A percentile compares a stretch with the other conserved stretches of the same genome.
phyloP scores from a whole-genome alignment of 2,797 vertebrate genomes.

The Sitta carolinensis region DNA sequence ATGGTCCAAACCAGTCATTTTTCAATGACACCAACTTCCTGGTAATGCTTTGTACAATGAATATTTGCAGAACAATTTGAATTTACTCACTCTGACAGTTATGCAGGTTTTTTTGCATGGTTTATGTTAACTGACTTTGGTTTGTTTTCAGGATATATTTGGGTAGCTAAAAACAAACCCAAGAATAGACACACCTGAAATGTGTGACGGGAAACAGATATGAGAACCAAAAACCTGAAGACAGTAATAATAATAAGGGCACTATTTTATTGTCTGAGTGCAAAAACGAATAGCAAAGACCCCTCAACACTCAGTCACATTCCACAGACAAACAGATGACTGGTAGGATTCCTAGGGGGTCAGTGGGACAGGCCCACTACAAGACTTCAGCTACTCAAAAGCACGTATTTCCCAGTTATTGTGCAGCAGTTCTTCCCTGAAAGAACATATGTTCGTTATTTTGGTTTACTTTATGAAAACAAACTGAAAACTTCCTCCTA shows the following conservation, averaged over 20 bases:
- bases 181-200: not conserved
- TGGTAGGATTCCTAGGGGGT: not conserved
- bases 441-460: not conserved
- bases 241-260: not conserved
- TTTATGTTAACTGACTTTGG: not conserved
- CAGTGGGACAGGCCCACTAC: not conserved
- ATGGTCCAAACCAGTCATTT: not conserved
- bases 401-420: rapidly evolving
- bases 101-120: not conserved
- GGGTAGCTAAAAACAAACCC: not conserved
- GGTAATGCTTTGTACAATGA: not conserved
- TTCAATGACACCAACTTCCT: not conserved
- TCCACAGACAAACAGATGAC: not conserved
- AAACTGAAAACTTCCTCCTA: not conserved
- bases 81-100: not conserved
- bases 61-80: not conserved
- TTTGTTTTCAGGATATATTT: not conserved
- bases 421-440: not conserved
- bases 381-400: not conserved
- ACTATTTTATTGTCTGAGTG: not conserved
- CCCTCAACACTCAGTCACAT: not conserved
- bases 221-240: not conserved
- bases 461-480: not conserved
- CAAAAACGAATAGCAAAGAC: not conserved
- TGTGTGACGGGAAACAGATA: not conserved